These are phyloP conservation scores for Arnoldichthys spilopterus DNA, from an alignment of 2,797 vertebrate genomes.

Conservation along the genomic window DNA sequence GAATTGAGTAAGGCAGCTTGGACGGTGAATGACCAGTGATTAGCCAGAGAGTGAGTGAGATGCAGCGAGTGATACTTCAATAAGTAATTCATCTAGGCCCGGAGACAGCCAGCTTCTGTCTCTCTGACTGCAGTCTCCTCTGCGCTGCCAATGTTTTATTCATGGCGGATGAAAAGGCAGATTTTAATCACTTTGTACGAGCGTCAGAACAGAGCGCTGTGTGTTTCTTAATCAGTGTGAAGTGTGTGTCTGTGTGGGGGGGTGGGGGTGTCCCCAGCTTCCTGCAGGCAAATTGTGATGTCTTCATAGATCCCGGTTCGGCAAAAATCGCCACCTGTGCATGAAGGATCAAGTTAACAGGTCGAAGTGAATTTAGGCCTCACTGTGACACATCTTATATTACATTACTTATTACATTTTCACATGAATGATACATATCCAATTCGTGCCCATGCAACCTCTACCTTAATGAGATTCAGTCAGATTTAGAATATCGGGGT, in stretches of 20 bases:
- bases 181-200: conserved; percentile 63
- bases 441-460: no score
- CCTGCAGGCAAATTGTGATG: neutral
- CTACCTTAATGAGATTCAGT: no score
- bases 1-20: neutral
- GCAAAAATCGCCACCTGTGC: neutral
- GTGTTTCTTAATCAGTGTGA: conserved; percentile 19
- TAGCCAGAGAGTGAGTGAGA: neutral
- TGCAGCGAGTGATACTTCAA: conserved; percentile 15
- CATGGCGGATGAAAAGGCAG: conserved; percentile 44
- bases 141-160: conserved; percentile 61
- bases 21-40: neutral
- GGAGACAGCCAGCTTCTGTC: conserved; percentile 27
- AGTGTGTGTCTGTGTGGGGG: conserved; percentile 48
- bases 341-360: neutral
- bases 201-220: conserved; percentile 12
- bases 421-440: no score
- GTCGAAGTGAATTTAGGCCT: no score
- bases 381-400: no score
- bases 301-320: conserved; percentile 9
- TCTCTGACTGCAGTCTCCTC: conserved; percentile 23
- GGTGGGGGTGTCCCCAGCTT: conserved; percentile 25
- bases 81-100: conserved; percentile 17
- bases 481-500: no score
- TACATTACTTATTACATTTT: no score